Conservation (phyloP, 2,113 vertebrate genomes). For the Oreochromis tanganicae region DNA sequence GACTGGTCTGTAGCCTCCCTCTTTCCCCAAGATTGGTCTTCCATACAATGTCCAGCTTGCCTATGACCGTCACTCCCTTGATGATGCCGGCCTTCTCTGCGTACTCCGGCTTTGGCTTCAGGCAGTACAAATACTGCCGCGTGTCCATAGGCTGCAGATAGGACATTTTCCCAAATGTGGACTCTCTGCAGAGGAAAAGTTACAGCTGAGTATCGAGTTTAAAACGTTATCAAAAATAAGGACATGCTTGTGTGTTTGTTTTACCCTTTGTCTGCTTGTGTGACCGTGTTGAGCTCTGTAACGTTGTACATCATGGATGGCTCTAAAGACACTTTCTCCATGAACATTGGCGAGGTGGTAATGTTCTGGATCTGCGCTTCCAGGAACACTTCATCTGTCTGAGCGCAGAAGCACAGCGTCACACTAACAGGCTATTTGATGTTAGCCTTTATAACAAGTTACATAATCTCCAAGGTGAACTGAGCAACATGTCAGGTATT, state of each 20-base stretch:
- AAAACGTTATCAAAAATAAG: neutral
- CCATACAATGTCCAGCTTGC: constrained; percentile 99
- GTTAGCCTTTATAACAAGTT: neutral
- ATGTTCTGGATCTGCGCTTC: constrained; percentile 99
- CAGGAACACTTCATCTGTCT: constrained; percentile 98
- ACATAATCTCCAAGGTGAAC: constrained; percentile 19
- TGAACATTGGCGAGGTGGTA: constrained; percentile 97
- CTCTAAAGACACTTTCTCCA: constrained; percentile 98
- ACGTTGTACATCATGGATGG: constrained; percentile 98
- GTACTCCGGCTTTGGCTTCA: constrained; percentile 95
- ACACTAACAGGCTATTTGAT: neutral
- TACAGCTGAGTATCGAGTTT: neutral
- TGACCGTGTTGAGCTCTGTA: constrained; percentile 86
- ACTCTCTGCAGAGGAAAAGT: constrained; percentile 69
- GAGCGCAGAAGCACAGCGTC: neutral
- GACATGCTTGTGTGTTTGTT: neutral
- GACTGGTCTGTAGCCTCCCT: constrained; percentile 94
- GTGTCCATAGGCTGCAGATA: constrained; percentile 98
- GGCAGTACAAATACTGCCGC: constrained; percentile 93
- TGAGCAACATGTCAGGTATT: constrained; percentile 25
- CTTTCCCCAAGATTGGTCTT: constrained; percentile 97
- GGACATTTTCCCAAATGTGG: constrained; percentile 93
- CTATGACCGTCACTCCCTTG: constrained; percentile 96
- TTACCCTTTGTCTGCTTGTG: constrained; percentile 77
- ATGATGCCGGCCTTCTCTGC: constrained; percentile 97